Conservation (phyloP, 2,113 vertebrate species). For the Nerophis ophidion region DNA sequence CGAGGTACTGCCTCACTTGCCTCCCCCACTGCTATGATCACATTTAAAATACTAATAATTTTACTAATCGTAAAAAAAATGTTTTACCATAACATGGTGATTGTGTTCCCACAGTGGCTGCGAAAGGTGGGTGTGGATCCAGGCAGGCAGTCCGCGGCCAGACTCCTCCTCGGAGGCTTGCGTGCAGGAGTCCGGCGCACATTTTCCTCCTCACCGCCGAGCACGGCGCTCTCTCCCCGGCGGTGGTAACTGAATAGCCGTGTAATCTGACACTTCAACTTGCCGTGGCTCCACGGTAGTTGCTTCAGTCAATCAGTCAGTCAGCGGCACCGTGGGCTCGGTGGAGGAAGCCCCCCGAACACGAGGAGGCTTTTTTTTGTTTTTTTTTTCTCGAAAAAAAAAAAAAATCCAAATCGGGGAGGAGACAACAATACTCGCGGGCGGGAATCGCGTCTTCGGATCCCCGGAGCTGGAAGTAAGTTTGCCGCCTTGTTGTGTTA, state of each 20-base stretch:
- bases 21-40: too few species aligned
- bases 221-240: conserved; percentile 80
- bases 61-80: too few species aligned
- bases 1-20: too few species aligned
- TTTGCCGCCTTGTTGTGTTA: conserved; percentile 67
- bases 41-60: too few species aligned
- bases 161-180: not conserved
- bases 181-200: conserved; percentile 71
- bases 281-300: conserved; percentile 94
- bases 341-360: conserved; percentile 55
- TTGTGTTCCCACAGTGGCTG: too few species aligned
- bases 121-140: not conserved
- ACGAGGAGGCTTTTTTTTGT: conserved; percentile 46
- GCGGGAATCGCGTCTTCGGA: conserved; percentile 59
- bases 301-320: conserved; percentile 97
- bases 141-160: not conserved
- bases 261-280: conserved; percentile 99
- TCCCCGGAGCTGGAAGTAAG: conserved; percentile 81
- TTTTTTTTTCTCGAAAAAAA: too few species aligned
- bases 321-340: conserved; percentile 77
- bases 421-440: conserved; percentile 42
- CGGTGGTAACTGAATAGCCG: conserved; percentile 93
- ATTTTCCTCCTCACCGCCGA: conserved; percentile 80
- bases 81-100: too few species aligned
- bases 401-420: not conserved